Percentiles rank a stretch among this genome's conserved stretches.
Evolutionary conservation across 2,797 vertebrate species (phyloP).

Genomic region (Poliocrania exsul): DNA sequence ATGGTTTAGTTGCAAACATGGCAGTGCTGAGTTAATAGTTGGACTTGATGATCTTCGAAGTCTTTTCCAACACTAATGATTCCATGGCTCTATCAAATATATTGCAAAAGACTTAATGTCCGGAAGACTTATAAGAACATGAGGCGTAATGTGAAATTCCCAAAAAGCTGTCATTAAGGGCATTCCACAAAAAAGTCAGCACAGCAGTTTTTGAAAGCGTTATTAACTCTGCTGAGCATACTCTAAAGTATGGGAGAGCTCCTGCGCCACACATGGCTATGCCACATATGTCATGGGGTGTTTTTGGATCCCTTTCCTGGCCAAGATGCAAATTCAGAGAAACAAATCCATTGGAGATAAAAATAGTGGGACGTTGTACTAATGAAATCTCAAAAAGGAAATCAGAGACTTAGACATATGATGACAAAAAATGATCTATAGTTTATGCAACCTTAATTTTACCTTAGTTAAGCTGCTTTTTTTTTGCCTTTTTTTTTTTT

Average conservation of each 20-base stretch:
- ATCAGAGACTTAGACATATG: slow-evolving; percentile 9
- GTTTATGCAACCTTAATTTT: slow-evolving; percentile 58
- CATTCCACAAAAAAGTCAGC: background rate
- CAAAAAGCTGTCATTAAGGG: background rate
- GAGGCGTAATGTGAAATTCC: slow-evolving; percentile 29
- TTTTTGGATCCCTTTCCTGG: slow-evolving; percentile 18
- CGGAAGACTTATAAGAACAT: background rate
- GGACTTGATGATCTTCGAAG: background rate
- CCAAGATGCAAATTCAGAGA: background rate
- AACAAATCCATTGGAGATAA: slow-evolving; percentile 43
- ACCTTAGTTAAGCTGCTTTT: slow-evolving; percentile 22
- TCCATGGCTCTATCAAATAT: background rate
- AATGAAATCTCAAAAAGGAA: slow-evolving; percentile 43
- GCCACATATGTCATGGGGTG: background rate
- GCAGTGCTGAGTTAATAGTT: background rate
- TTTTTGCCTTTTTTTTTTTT: background rate
- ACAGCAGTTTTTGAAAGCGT: background rate
- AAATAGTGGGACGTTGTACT: slow-evolving; percentile 15
- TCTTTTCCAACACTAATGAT: background rate
- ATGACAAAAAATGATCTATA: slow-evolving; percentile 39
- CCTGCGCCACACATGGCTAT: background rate
- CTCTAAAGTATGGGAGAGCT: background rate
- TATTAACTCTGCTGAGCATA: background rate
- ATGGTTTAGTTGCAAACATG: background rate
- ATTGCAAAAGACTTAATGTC: background rate